Evolutionary conservation across 1,140 invertebrate species (phyloP).

Genomic region (Ostrea edulis): DNA sequence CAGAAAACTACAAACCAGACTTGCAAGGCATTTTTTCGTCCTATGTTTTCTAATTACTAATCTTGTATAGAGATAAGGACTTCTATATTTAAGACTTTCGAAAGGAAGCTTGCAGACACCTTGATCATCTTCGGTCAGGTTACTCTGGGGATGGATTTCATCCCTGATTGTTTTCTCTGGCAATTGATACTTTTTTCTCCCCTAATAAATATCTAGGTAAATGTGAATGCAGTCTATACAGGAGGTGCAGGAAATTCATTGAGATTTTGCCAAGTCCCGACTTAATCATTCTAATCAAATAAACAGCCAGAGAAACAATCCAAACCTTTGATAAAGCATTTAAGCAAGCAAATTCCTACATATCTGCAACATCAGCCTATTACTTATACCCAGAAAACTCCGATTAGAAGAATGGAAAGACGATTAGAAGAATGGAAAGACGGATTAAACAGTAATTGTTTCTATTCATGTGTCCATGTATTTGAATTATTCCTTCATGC

Average conservation of each 20-base stretch:
- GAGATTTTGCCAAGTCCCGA: conserved; percentile 30
- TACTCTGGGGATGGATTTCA: background rate
- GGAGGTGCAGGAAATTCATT: background rate
- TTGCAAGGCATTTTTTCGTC: conserved; percentile 15
- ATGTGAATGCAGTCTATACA: background rate
- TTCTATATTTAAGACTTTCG: conserved; percentile 7
- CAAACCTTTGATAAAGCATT: conserved; percentile 30
- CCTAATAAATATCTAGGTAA: conserved; percentile 9
- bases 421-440: background rate
- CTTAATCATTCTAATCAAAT: conserved; percentile 37
- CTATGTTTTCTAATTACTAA: conserved; percentile 33
- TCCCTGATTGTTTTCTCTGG: conserved; percentile 25
- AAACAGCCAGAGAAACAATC: conserved; percentile 35
- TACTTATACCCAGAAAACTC: background rate
- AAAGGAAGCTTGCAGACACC: background rate
- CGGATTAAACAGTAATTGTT: background rate
- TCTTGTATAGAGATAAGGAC: conserved; percentile 22
- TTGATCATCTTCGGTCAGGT: background rate
- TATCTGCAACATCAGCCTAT: conserved; percentile 11
- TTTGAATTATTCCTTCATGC: too few species aligned
- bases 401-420: background rate
- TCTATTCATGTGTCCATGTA: background rate
- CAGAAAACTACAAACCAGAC: background rate
- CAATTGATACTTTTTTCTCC: conserved; percentile 23
- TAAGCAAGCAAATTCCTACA: conserved; percentile 32